Base-by-base conservation (phyloP, 2,797 vertebrate genomes). In the Phaenicophaeus curvirostris region DNA sequence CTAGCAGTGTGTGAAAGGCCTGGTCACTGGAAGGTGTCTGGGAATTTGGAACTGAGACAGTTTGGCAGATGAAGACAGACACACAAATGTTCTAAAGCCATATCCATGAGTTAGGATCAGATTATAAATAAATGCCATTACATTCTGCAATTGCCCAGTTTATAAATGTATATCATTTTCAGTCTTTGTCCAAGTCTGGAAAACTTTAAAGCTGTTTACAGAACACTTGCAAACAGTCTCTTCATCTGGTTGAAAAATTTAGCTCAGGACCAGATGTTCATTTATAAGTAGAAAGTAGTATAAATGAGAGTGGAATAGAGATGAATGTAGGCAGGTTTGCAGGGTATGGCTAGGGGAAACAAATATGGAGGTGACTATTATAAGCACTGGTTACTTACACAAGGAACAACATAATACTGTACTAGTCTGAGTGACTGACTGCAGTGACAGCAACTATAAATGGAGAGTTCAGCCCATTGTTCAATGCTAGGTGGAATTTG, bases 281-380 rank as follows among this genome's bases (percentile, higher is more conserved):
- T 13, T 77, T 35, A 35, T n/a, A 85, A 73, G 33, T 11, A 54
- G 41, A 21, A 65, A 51, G 37, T 7, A 21, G 7, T 20, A 5
- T 61, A 67, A 42, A 31, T 69, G 46, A 44, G 25, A 51, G 11
- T 25, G 35, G 11, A 72, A 37, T 9, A 15, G 42, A 62, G 54
- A 35, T 46, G 13, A 7, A 30, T 16, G 41, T 5, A 75, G 37
- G 21, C 4, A 46, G 53, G 13, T 66, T 76, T 89, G 39, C 41
- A 44, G 27, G 15, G 25, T 35, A 41, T 65, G 37, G 5, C 27
- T 59, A 23, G 33, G 5, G 48, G 5, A 48, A 25, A 21, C 11
- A 23, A 33, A 2, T 9, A 1, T 2, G 17, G 4, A 37, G 35
- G 15, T 54, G n/a, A 5, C 33, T 67, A 5, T 4, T 71, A 14